Percentiles rank a stretch among this genome's conserved stretches.
Conservation (phyloP, 2,888 invertebrate genomes). For the Escarpia spicata region DNA sequence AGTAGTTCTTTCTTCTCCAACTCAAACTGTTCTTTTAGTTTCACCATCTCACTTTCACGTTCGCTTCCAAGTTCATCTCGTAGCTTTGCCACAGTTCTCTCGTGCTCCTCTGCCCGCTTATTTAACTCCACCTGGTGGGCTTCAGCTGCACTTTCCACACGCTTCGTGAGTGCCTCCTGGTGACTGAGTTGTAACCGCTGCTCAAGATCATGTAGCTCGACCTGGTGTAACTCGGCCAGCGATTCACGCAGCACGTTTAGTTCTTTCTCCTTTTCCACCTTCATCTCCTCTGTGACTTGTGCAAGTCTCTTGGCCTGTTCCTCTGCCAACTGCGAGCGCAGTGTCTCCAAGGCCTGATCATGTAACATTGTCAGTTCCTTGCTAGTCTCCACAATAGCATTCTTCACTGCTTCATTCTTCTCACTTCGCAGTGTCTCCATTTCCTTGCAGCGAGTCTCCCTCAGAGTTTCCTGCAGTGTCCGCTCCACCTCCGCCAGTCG, state of each 20-base stretch:
- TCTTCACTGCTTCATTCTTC: neutral
- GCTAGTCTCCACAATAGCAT: conserved; percentile 42
- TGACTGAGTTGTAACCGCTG: neutral
- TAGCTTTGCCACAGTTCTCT: neutral
- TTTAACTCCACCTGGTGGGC: conserved; percentile 4
- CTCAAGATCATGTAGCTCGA: neutral
- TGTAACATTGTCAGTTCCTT: conserved; percentile 48
- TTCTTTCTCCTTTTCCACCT: conserved; percentile 28
- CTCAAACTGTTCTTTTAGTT: neutral
- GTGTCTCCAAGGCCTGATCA: conserved; percentile 70
- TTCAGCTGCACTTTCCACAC: neutral
- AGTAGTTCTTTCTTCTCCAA: neutral
- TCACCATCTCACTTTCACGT: neutral
- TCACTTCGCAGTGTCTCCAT: conserved; percentile 19
- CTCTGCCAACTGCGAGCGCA: neutral
- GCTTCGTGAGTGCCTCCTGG: neutral
- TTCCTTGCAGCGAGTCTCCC: conserved; percentile 24
- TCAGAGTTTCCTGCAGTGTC: neutral
- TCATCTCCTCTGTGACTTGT: neutral
- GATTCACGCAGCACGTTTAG: conserved; percentile 19
- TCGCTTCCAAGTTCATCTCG: neutral
- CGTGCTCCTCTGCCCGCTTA: neutral
- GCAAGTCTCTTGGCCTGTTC: conserved; percentile 22
- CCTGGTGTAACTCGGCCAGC: neutral
- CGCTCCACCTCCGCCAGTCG: neutral